Percentiles rank a stretch among this genome's conserved stretches.
phyloP scores from a whole-genome alignment of 2,888 invertebrate genomes.

The Physocephala rufipes region DNA sequence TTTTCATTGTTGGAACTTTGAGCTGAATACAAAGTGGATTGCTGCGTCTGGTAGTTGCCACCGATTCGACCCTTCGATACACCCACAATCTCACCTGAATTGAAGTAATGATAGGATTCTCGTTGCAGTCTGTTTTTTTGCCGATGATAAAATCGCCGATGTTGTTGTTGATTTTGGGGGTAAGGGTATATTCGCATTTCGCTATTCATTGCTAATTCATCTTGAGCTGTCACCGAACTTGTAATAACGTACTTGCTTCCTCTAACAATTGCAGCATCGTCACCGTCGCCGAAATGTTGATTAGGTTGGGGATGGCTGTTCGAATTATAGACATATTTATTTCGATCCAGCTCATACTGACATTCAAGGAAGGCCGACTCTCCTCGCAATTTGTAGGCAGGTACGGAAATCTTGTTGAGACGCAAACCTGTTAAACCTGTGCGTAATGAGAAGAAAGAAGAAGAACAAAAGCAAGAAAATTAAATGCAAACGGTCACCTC shows the following conservation, averaged over 20 bases:
- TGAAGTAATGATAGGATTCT: slow-evolving; percentile 45
- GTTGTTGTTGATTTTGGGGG: slow-evolving; percentile 48
- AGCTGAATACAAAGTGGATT: no score
- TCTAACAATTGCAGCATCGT: slow-evolving; percentile 30
- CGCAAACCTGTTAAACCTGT: slow-evolving; percentile 64
- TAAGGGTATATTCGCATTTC: slow-evolving; percentile 49
- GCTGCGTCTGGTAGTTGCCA: slow-evolving; percentile 29
- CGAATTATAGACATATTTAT: slow-evolving; percentile 40
- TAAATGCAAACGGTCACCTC: no score
- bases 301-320: slow-evolving; percentile 39
- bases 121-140: slow-evolving; percentile 48
- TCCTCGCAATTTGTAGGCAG: slow-evolving; percentile 72
- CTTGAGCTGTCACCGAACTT: slow-evolving; percentile 47
- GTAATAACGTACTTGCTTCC: slow-evolving; percentile 49
- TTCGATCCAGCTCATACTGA: slow-evolving; percentile 70
- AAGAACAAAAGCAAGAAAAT: no score
- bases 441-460: background rate
- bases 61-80: background rate
- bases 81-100: slow-evolving; percentile 23
- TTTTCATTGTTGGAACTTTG: no score
- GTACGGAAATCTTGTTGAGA: slow-evolving; percentile 72
- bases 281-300: slow-evolving; percentile 36
- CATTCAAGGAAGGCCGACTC: slow-evolving; percentile 75
- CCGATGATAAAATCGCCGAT: slow-evolving; percentile 47
- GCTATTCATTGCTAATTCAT: slow-evolving; percentile 41